phyloP scores from a whole-genome alignment of 2,888 invertebrate genomes.

The Allophyes oxyacanthae region DNA sequence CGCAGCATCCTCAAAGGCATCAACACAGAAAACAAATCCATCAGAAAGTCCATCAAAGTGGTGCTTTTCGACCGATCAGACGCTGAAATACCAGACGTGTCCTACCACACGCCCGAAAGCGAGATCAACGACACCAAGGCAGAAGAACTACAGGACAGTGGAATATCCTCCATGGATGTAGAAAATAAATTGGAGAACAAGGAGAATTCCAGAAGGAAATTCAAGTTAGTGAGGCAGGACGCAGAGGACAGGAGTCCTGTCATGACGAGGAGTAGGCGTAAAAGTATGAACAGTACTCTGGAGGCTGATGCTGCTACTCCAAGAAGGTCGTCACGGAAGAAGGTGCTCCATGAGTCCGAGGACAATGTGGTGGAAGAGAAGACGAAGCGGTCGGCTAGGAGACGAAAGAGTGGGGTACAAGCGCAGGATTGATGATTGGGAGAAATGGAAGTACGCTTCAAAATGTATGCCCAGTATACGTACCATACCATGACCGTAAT shows the following conservation, averaged over 20 bases:
- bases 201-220: conserved; percentile 63
- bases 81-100: conserved; percentile 38
- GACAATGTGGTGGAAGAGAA: conserved; percentile 52
- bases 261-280: conserved; percentile 71
- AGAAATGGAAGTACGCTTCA: background rate
- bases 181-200: conserved; percentile 65
- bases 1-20: conserved; percentile 79
- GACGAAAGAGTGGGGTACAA: conserved; percentile 50
- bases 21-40: conserved; percentile 66
- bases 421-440: conserved; percentile 11
- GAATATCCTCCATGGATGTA: conserved; percentile 56
- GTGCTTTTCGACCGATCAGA: conserved; percentile 75
- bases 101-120: conserved; percentile 34
- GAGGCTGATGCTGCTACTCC: conserved; percentile 38
- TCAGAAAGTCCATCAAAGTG: conserved; percentile 75
- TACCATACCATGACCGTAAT: too few species aligned
- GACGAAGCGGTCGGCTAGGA: conserved; percentile 57
- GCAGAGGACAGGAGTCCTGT: conserved; percentile 67
- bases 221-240: conserved; percentile 66
- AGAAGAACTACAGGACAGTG: conserved; percentile 47
- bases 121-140: conserved; percentile 17
- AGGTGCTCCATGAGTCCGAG: conserved; percentile 59
- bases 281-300: conserved; percentile 61
- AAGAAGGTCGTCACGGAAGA: conserved; percentile 58
- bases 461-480: too few species aligned